Conservation (phyloP, 2,888 invertebrate species). For the Girardia tigrina region DNA sequence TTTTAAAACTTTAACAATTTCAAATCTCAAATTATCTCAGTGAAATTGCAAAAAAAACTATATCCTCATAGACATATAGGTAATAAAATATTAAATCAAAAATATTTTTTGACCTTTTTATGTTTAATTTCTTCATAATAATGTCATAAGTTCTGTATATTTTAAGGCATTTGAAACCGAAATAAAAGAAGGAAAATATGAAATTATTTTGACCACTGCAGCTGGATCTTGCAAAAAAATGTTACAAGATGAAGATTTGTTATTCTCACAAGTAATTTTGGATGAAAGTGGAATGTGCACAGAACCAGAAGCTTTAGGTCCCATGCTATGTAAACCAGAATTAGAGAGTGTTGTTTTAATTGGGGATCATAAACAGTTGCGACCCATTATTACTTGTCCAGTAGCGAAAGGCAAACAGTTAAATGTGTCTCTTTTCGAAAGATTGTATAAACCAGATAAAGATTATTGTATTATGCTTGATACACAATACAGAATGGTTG, state of each 20-base stretch:
- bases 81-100: too few relatives aligned
- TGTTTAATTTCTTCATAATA: too few relatives aligned
- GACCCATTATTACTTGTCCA: neutral
- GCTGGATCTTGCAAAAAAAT: slow-evolving; percentile 13
- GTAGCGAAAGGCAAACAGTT: neutral
- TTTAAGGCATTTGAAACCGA: neutral
- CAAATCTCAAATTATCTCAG: too few relatives aligned
- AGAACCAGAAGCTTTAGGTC: slow-evolving; percentile 43
- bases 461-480: neutral
- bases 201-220: slow-evolving; percentile 20
- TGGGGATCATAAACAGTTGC: slow-evolving; percentile 15
- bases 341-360: neutral
- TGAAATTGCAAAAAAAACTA: too few relatives aligned
- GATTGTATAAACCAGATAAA: neutral
- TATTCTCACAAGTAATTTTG: slow-evolving; percentile 39
- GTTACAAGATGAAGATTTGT: neutral
- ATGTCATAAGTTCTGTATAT: too few relatives aligned
- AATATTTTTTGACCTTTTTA: too few relatives aligned
- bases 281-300: slow-evolving; percentile 45
- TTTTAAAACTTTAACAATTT: too few relatives aligned
- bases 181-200: neutral
- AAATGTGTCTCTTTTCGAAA: neutral
- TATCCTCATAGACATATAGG: too few relatives aligned
- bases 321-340: slow-evolving; percentile 33
- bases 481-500: neutral